These are phyloP conservation scores for Andrena trimmerana DNA, from an alignment of 2,888 invertebrate species.

Conservation along the genomic window DNA sequence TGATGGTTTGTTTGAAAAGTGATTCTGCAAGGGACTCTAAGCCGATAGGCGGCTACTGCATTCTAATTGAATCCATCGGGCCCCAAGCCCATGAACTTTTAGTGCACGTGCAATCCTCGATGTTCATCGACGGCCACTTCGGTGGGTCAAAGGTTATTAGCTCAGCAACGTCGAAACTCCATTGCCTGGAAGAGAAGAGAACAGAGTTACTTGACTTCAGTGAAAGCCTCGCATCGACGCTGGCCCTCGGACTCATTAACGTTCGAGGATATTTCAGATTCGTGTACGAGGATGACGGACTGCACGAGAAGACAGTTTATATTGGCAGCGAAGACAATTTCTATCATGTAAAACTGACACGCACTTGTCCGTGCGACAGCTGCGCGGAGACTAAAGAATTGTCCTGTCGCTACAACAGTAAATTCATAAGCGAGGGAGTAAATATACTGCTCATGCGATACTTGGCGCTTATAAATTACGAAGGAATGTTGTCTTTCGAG, in stretches of 20 bases:
- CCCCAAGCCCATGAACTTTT: constrained; percentile 87
- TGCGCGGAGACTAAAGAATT: constrained; percentile 86
- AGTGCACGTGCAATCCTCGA: constrained; percentile 88
- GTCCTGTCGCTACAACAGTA: constrained; percentile 85
- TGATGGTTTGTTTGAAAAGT: constrained; percentile 72
- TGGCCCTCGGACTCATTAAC: neutral
- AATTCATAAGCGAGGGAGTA: constrained; percentile 88
- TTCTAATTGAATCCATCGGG: constrained; percentile 85
- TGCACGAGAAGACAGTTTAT: constrained; percentile 87
- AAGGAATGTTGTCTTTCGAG: constrained; percentile 87
- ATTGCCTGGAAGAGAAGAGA: constrained; percentile 89
- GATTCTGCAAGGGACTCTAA: constrained; percentile 50
- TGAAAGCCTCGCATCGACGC: neutral
- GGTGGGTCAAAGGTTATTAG: constrained; percentile 88
- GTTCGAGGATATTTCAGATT: constrained; percentile 80
- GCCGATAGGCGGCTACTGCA: constrained; percentile 74
- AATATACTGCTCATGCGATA: constrained; percentile 88
- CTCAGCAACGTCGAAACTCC: constrained; percentile 87
- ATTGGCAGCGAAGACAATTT: constrained; percentile 86
- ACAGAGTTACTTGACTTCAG: constrained; percentile 85
- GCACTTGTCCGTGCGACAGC: constrained; percentile 85
- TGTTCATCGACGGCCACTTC: constrained; percentile 87
- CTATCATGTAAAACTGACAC: constrained; percentile 87
- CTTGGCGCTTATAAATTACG: constrained; percentile 86
- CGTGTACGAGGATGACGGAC: constrained; percentile 84